These are phyloP conservation scores for Acronicta psi DNA, from an alignment of 2,888 invertebrate species.

Conservation along the genomic window DNA sequence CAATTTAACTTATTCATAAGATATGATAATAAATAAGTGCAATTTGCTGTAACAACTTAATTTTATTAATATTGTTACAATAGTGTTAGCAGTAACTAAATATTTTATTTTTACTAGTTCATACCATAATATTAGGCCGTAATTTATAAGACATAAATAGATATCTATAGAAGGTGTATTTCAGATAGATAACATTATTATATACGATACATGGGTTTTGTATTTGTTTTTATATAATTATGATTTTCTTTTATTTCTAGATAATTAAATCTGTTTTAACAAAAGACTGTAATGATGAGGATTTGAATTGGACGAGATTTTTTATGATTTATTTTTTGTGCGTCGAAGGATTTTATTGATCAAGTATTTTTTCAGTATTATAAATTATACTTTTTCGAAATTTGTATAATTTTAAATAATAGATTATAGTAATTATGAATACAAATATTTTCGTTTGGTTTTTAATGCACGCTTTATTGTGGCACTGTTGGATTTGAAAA, in stretches of 20 bases:
- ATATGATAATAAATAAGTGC: slow-evolving; percentile 60
- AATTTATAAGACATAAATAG: slow-evolving; percentile 44
- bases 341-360: slow-evolving; percentile 18
- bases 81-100: slow-evolving; percentile 54
- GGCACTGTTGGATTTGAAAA: slow-evolving; percentile 37
- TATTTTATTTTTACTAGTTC: slow-evolving; percentile 53
- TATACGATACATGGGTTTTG: slow-evolving; percentile 12
- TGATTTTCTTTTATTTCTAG: slow-evolving; percentile 30
- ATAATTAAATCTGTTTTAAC: slow-evolving; percentile 29
- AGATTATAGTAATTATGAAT: slow-evolving; percentile 8
- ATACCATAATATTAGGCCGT: slow-evolving; percentile 41
- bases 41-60: slow-evolving; percentile 58
- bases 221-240: slow-evolving; percentile 12
- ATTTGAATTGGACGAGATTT: slow-evolving; percentile 41
- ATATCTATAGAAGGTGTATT: slow-evolving; percentile 33
- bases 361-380: slow-evolving; percentile 59
- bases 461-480: slow-evolving; percentile 41
- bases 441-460: slow-evolving; percentile 4
- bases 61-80: slow-evolving; percentile 52
- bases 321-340: slow-evolving; percentile 27
- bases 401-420: slow-evolving; percentile 11
- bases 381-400: slow-evolving; percentile 43
- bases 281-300: slow-evolving; percentile 49
- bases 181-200: slow-evolving; percentile 16
- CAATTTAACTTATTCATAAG: slow-evolving; percentile 50